phyloP scores from a whole-genome alignment of 1,140 invertebrate species.

The Anastrepha obliqua region DNA sequence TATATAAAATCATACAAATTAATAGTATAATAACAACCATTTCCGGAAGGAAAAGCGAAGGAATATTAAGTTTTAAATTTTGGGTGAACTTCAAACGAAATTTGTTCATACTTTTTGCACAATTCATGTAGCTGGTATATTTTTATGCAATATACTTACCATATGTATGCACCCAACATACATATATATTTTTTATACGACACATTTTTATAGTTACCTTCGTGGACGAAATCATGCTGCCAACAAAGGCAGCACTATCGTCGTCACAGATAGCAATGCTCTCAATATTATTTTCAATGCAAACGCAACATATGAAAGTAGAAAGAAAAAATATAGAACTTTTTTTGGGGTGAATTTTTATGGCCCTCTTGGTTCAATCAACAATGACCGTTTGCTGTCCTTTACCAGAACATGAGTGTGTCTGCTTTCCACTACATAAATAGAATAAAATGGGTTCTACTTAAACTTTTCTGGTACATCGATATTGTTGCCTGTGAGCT shows the following conservation, averaged over 20 bases:
- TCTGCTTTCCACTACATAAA: too few species aligned
- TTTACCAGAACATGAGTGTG: not conserved
- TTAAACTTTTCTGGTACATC: not conserved
- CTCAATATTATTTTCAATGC: constrained; percentile 29
- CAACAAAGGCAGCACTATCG: constrained; percentile 15
- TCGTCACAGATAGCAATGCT: constrained; percentile 13
- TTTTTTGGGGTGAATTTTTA: not conserved
- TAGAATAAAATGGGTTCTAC: not conserved
- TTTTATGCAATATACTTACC: not conserved
- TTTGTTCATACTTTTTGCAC: not conserved
- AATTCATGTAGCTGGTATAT: not conserved
- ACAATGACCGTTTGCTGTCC: constrained; percentile 10
- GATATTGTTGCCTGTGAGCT: not conserved
- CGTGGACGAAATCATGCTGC: not conserved
- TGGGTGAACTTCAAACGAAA: not conserved
- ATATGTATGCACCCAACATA: not conserved
- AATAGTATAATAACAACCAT: not conserved
- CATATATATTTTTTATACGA: not conserved
- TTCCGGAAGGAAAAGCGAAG: not conserved
- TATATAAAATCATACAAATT: not conserved
- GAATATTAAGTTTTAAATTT: constrained; percentile 18
- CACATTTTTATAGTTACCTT: not conserved
- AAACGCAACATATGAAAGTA: not conserved
- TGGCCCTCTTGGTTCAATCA: not conserved
- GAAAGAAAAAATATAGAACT: not conserved